phyloP scores from a whole-genome alignment of 2,888 invertebrate genomes.

The Epinotia ramella region DNA sequence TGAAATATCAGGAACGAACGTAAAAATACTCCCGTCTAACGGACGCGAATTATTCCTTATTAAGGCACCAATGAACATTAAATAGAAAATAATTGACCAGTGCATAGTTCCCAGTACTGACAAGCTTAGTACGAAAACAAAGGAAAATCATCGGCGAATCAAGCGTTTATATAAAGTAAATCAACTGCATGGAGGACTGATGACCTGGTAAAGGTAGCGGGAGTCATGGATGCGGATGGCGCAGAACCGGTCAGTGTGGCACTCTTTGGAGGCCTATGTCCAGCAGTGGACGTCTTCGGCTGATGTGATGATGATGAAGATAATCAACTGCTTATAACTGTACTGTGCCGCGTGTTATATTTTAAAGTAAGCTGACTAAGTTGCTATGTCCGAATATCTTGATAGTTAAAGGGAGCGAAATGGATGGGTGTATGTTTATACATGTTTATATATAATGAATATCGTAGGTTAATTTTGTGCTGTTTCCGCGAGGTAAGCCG shows the following conservation, averaged over 20 bases:
- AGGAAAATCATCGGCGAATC: background rate
- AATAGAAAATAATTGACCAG: background rate
- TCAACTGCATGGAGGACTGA: background rate
- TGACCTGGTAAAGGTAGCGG: too few relatives aligned
- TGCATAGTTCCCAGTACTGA: constrained; percentile 7
- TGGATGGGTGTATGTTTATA: constrained; percentile 81
- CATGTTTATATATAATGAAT: constrained; percentile 83
- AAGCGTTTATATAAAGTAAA: background rate
- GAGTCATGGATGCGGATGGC: too few relatives aligned
- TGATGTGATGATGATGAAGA: too few relatives aligned
- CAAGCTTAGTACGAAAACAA: background rate
- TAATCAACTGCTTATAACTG: constrained; percentile 1
- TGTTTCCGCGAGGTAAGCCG: constrained; percentile 66
- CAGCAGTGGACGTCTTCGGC: too few relatives aligned
- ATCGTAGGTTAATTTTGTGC: constrained; percentile 83
- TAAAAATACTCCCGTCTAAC: background rate
- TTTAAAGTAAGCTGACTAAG: constrained; percentile 72
- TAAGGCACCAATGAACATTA: constrained; percentile 4
- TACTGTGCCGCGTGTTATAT: constrained; percentile 34
- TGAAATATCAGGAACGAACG: background rate
- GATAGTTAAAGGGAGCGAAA: constrained; percentile 66
- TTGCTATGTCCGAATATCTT: constrained; percentile 73
- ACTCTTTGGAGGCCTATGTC: too few relatives aligned
- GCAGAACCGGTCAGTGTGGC: background rate
- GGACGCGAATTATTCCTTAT: background rate